Evolutionary conservation across 2,888 invertebrate genomes (phyloP).

Genomic region (Calameuta idolon): DNA sequence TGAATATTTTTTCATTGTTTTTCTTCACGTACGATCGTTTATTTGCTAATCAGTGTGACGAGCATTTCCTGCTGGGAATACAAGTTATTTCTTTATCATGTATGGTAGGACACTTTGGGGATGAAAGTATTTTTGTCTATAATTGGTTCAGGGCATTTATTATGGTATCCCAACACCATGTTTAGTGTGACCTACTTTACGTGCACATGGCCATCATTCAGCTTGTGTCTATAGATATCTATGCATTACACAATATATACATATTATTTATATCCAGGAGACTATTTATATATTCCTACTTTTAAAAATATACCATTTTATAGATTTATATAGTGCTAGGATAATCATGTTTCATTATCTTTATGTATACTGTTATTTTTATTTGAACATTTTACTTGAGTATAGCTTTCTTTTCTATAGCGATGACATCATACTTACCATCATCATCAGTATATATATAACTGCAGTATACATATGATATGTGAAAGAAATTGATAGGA

Average conservation of each 20-base stretch:
- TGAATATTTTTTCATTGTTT: background rate
- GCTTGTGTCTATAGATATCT: background rate
- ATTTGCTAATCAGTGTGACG: background rate
- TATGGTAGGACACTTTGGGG: background rate
- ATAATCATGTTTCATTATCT: background rate
- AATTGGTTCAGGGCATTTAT: background rate
- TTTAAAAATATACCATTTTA: background rate
- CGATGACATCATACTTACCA: conserved; percentile 5
- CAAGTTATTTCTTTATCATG: background rate
- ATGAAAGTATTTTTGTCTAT: background rate
- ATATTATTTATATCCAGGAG: background rate
- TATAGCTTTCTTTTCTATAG: background rate
- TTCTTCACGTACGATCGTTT: background rate
- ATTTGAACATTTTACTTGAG: background rate
- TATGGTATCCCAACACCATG: background rate
- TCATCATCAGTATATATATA: background rate
- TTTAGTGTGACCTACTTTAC: background rate
- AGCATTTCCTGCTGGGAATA: background rate
- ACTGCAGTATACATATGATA: background rate
- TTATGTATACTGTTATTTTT: background rate
- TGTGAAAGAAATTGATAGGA: background rate
- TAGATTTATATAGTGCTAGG: background rate
- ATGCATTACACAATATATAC: background rate
- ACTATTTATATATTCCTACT: background rate
- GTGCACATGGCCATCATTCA: background rate